phyloP scores from a whole-genome alignment of 2,888 invertebrate genomes.

The Siphonodentalium dalli region DNA sequence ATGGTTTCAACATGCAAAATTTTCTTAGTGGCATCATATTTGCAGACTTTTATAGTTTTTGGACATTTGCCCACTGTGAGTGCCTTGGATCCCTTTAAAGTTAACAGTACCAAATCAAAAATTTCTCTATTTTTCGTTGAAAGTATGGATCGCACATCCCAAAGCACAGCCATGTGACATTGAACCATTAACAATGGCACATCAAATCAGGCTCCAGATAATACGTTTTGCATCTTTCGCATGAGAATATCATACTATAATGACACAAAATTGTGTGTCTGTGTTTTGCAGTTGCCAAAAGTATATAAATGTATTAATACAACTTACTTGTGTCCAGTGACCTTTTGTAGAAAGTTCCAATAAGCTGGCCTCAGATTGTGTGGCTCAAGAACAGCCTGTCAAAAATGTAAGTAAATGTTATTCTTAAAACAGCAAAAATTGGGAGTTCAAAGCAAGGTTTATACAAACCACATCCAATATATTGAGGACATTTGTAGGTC shows the following conservation, averaged over 20 bases:
- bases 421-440: neutral
- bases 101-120: too few relatives aligned
- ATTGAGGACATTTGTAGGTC: too few relatives aligned
- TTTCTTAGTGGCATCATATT: too few relatives aligned
- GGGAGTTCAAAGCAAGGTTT: too few relatives aligned
- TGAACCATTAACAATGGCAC: neutral
- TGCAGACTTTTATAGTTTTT: too few relatives aligned
- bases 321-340: constrained; percentile 72
- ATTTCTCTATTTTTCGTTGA: too few relatives aligned
- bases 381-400: constrained; percentile 77
- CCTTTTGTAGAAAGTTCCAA: constrained; percentile 78
- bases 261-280: neutral
- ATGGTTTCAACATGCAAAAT: too few relatives aligned
- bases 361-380: constrained; percentile 81
- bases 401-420: constrained; percentile 5
- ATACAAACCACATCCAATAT: too few relatives aligned
- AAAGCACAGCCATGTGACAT: neutral
- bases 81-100: too few relatives aligned
- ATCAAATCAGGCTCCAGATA: neutral
- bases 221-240: neutral
- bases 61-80: too few relatives aligned
- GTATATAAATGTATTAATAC: neutral
- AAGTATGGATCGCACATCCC: too few relatives aligned
- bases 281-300: neutral
- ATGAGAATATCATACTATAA: neutral